These are phyloP conservation scores for Condylostylus longicornis DNA, from an alignment of 1,140 invertebrate genomes.

Conservation along the genomic window DNA sequence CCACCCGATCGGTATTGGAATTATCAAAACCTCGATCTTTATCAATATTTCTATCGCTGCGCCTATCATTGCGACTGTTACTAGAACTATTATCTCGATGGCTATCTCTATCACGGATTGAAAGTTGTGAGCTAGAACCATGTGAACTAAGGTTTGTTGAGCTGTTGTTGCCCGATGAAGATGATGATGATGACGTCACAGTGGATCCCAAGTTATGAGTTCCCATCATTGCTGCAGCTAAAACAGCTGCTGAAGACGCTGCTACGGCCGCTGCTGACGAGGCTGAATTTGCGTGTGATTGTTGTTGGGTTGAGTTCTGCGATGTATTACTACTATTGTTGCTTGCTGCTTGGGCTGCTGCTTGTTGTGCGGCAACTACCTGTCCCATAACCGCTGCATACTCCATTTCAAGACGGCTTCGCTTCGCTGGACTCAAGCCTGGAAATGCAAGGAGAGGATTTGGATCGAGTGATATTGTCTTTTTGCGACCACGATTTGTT, in stretches of 20 bases:
- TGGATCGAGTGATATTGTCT: conserved; percentile 70
- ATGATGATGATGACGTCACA: conserved; percentile 14
- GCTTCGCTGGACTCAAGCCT: conserved; percentile 36
- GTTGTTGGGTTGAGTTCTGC: conserved; percentile 10
- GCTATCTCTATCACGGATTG: not conserved
- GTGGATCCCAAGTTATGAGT: too few species aligned
- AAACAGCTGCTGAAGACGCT: too few species aligned
- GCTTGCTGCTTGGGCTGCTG: conserved; percentile 11
- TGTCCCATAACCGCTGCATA: conserved; percentile 32
- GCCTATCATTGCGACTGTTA: not conserved
- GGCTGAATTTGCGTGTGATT: conserved; percentile 8
- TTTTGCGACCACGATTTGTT: conserved; percentile 67
- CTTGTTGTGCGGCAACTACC: conserved; percentile 16
- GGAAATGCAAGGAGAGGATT: conserved; percentile 52
- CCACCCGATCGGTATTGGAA: conserved; percentile 42
- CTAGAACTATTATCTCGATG: not conserved
- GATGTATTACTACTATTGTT: conserved; percentile 12
- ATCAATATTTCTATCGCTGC: conserved; percentile 10
- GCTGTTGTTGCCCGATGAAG: conserved; percentile 12
- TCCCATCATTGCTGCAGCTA: conserved; percentile 2
- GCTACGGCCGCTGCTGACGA: conserved; percentile 16
- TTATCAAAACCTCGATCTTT: conserved; percentile 4
- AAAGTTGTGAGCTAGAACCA: not conserved
- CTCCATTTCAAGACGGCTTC: conserved; percentile 40
- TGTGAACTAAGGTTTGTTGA: not conserved